Base-by-base conservation (phyloP, 35 echinoderm and acorn worm genomes). In the Lytechinus variegatus region DNA sequence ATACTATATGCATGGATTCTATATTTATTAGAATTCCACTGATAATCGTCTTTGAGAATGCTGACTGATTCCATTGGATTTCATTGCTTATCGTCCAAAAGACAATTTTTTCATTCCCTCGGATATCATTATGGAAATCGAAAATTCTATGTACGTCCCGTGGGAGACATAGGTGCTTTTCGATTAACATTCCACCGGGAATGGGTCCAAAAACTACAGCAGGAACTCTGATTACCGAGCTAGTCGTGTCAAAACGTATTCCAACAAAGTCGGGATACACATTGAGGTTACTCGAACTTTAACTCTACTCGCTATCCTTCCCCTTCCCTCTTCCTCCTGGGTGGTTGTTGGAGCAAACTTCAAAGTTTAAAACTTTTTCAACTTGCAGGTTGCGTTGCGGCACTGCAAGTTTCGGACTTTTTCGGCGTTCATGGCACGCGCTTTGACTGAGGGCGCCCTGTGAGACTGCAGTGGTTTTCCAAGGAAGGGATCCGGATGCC, bases 121-220 rank as follows among this genome's bases (percentile, higher is more conserved):
- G 19, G 14, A 1, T 24, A 79, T 79, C 16, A 24, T n/a, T 71
- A 24, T 44, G 7, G 4, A 79, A 24, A 7, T 79, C 16, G 13
- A 79, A 79, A 79, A 79, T 24, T 79, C 8, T 24, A 79, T 24
- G 66, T 79, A 5, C 66, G 5, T 79, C 66, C 66, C 66, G 66
- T 79, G 66, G 16, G 66, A 79, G 66, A 79, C 66, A 79, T 79
- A 79, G 66, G 66, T 79, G 66, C n/a, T 79, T 79, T 79, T 79
- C 66, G 4, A 79, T 79, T 24, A 79, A 79, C 66, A 24, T 79
- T 79, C 19, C 66, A 24, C 8, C 66, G 14, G 66, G 66, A 79
- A 79, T 79, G 66, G 16, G 4, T 79, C 66, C 66, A 79, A 79
- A 79, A 79, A n/a, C 66, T 79, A 79, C 19, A 79, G 66, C 66